Conservation (phyloP, 2,797 vertebrate species). For the Cuculus canorus region DNA sequence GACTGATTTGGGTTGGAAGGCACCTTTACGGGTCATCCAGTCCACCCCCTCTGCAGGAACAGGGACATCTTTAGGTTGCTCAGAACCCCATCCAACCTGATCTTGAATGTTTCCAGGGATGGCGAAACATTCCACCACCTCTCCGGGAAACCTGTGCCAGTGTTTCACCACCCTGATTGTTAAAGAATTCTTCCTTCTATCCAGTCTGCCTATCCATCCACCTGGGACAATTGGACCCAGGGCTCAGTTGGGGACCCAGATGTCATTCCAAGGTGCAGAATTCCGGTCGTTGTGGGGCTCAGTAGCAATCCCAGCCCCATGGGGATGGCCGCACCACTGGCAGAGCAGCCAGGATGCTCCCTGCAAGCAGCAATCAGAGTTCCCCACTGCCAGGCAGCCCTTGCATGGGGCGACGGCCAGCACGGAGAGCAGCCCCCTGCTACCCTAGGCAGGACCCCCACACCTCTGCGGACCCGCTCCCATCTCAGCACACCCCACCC, state of each 20-base stretch:
- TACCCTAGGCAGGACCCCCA: not conserved
- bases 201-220: too few relatives aligned
- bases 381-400: not conserved
- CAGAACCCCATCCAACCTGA: too few relatives aligned
- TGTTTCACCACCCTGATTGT: too few relatives aligned
- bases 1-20: too few relatives aligned
- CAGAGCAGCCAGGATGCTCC: not conserved
- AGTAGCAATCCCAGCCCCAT: not conserved
- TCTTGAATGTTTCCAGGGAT: too few relatives aligned
- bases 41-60: too few relatives aligned
- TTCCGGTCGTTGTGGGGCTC: not conserved
- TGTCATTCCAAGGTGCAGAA: not conserved
- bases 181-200: too few relatives aligned
- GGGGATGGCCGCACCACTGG: not conserved
- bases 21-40: too few relatives aligned
- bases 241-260: not conserved
- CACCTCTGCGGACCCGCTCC: not conserved
- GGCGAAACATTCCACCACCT: too few relatives aligned
- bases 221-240: not conserved
- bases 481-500: not conserved
- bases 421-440: fast-evolving
- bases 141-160: too few relatives aligned
- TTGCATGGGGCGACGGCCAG: fast-evolving
- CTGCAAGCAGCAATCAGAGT: not conserved
- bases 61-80: too few relatives aligned